Percentiles rank a stretch among this genome's conserved stretches.
Conservation (phyloP, 2,113 vertebrate species). For the Limnothrissa miodon region DNA sequence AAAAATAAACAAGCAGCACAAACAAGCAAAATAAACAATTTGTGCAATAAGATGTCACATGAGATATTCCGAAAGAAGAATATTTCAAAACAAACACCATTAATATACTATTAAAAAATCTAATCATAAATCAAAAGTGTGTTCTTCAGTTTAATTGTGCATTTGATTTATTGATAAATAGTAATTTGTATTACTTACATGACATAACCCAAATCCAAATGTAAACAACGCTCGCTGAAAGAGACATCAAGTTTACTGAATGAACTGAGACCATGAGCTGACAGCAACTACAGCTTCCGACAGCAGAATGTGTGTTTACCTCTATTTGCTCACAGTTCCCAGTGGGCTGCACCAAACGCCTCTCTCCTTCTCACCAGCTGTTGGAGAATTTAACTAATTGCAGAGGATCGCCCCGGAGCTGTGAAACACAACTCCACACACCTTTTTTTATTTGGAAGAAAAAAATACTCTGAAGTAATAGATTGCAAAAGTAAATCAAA, state of each 20-base stretch:
- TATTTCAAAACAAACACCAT: neutral
- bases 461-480: slow-evolving; percentile 49
- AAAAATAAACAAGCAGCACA: neutral
- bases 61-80: neutral
- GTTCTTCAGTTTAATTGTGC: neutral
- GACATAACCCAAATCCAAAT: neutral
- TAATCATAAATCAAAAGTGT: neutral
- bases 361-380: slow-evolving; percentile 57
- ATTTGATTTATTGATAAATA: neutral
- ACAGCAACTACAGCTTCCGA: slow-evolving; percentile 4
- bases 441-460: neutral
- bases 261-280: slow-evolving; percentile 17
- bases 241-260: neutral
- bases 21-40: too few relatives aligned
- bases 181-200: neutral
- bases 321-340: slow-evolving; percentile 38
- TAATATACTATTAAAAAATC: neutral
- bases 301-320: neutral
- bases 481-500: slow-evolving; percentile 61
- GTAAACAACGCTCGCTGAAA: neutral
- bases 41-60: neutral
- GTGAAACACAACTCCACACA: slow-evolving; percentile 22
- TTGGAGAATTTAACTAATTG: slow-evolving; percentile 56
- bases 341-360: slow-evolving; percentile 22
- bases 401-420: slow-evolving; percentile 48